Evolutionary conservation across 2,888 invertebrate genomes (phyloP).

Genomic region (Tetragonula carbonaria): DNA sequence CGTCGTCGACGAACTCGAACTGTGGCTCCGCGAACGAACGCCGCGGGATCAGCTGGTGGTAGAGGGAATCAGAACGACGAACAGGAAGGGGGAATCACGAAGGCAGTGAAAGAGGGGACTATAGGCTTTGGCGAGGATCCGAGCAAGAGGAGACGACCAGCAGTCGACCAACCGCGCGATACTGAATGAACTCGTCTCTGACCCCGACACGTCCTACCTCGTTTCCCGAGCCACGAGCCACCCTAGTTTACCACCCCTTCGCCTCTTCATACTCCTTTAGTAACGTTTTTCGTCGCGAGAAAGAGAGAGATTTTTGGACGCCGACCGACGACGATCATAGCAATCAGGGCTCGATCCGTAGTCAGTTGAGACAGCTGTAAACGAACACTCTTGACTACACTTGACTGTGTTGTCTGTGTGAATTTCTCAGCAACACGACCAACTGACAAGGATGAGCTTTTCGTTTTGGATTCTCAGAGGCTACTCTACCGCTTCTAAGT

Average conservation of each 20-base stretch:
- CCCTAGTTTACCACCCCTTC: conserved; percentile 32
- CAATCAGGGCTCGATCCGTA: neutral
- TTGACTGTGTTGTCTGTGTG: too few relatives aligned
- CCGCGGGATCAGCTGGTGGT: conserved; percentile 2
- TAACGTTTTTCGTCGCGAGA: neutral
- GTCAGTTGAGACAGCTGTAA: neutral
- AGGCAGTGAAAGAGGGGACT: conserved; percentile 11
- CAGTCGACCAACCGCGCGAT: conserved; percentile 68
- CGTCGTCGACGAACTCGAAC: conserved; percentile 10
- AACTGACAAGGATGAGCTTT: too few relatives aligned
- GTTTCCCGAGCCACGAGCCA: conserved; percentile 58
- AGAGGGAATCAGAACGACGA: conserved; percentile 9
- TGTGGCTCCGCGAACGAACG: neutral
- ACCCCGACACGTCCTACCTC: conserved; percentile 69
- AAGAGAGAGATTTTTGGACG: neutral
- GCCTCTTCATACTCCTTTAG: neutral
- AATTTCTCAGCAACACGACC: too few relatives aligned
- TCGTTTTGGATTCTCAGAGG: too few relatives aligned
- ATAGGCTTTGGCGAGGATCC: neutral
- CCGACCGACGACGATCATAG: neutral
- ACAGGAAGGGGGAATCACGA: conserved; percentile 28
- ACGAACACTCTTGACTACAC: neutral
- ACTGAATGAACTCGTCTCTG: conserved; percentile 79
- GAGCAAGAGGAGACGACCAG: conserved; percentile 24
- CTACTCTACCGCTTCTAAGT: neutral